Percentiles rank a stretch among this genome's conserved stretches.
phyloP scores from a whole-genome alignment of 2,797 vertebrate genomes.

The Aldrovandia affinis region DNA sequence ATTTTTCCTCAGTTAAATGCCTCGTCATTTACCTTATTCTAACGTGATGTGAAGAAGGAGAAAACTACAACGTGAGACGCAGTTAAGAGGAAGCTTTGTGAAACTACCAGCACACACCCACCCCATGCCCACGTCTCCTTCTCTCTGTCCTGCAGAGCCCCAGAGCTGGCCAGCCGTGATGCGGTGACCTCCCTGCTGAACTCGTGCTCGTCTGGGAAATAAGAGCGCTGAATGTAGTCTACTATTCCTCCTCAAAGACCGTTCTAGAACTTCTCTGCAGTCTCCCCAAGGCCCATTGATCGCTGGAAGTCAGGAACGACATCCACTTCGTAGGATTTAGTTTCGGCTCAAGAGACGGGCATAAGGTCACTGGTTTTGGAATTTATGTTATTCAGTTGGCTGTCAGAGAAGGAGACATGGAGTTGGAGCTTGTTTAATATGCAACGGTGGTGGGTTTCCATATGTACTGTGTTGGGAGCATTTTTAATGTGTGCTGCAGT shows the following conservation, averaged over 20 bases:
- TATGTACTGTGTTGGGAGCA: conserved; percentile 3
- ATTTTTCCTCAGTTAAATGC: no score
- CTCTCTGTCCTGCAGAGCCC: conserved; percentile 11
- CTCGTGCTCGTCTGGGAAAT: conserved; percentile 2
- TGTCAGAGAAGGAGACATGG: background rate
- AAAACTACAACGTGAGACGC: background rate
- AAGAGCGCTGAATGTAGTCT: conserved; percentile 30
- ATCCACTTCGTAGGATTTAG: background rate
- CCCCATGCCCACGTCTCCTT: background rate
- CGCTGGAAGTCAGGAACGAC: conserved; percentile 22
- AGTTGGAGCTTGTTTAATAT: background rate
- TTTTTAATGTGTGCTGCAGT: background rate
- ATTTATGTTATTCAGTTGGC: background rate
- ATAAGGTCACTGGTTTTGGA: background rate
- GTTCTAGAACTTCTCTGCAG: conserved; percentile 4
- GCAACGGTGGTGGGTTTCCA: background rate
- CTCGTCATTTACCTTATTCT: no score
- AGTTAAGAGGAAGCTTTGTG: background rate
- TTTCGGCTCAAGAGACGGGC: background rate
- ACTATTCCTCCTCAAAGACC: conserved; percentile 6
- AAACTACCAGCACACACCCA: conserved; percentile 2
- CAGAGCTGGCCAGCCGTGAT: background rate
- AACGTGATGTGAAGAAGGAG: no score
- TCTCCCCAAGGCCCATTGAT: background rate
- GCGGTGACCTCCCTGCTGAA: conserved; percentile 3